Base-by-base conservation (phyloP, 2,113 vertebrate genomes). In the Prinia subflava region DNA sequence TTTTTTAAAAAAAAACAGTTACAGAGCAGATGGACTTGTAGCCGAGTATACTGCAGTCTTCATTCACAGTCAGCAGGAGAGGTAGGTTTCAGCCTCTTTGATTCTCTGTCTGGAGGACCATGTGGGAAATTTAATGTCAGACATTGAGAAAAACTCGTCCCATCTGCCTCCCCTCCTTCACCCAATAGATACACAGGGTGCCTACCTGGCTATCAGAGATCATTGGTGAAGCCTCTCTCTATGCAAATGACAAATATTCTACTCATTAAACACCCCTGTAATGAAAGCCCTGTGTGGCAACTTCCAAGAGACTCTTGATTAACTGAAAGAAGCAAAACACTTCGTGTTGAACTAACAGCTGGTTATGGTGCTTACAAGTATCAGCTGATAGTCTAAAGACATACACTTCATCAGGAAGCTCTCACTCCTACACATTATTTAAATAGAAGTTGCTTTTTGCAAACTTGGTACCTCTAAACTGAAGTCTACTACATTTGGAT, bases 261-360 rank as follows among this genome's bases (percentile, higher is more conserved):
- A 27, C n/a, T 52, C 23, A 39, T 84, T 93, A 92, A 86, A 64
- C 41, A 46, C 33, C 25, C 52, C 46, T 0, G 1, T 37, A 93
- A 93, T 77, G 31, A 83, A 87, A 22, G 25, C 33, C 56, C 49
- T 90, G 31, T 28, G 64, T n/a, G 25, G 56, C 44, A 90, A 35
- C 68, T 90, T 94, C 52, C 30, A 63, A 86, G 73, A 81, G 15
- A 46, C 15, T 90, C 33, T 21, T 86, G 71, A 90, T 87, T 90
- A 88, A 83, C 7, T 81, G 52, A 70, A 90, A 90, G 52, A 88
- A 83, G 31, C 37, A 63, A 70, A 92, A 59, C 20, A 59, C 20
- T 86, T 94, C 35, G 24, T 21, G 15, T 25, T 93, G 76, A 80
- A 92, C 28, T 65, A 96, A 90, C 55, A 95, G 92, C 90, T 94